Evolutionary conservation across 1,140 invertebrate species (phyloP), one percentile per base, ranked within the genome.

Genomic region (Palaemon carinicauda): DNA sequence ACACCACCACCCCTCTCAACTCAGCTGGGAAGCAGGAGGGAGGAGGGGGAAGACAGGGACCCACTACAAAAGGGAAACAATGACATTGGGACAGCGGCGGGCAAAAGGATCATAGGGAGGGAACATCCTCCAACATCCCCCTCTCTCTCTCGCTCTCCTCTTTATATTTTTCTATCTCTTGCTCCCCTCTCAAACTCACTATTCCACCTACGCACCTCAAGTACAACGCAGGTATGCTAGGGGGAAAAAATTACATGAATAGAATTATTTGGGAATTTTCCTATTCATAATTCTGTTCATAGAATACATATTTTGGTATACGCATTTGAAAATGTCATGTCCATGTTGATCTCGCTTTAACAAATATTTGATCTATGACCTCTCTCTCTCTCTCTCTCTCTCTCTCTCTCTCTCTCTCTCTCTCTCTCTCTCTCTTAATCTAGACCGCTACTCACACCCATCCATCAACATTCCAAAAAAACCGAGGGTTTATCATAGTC

Each of bases 71-170:
- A 27, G 65, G 19, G 31, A 29, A 24, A 27, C 21, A 15, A 69
- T n/a, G 65, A 27, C 21, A 29, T 27, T 24, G 65, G 14, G 24
- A 29, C 14, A 29, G 24, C 14, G 65, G 65, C 14, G 65, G 65
- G 24, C 21, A 29, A n/a, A 69, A 29, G 14, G 65, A 24, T 15
- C 21, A 29, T 21, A 10, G 65, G 31, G 5, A 24, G 21, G 65
- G 19, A 69, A 41, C 71, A 33, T 19, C 33, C 31, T 78, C 52
- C 29, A 50, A 17, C 51, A 17, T 15, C 53, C 21, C n/a, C 19
- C 75, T 54, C 75, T 29, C 51, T 29, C 51, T 54, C 75, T 78
- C 51, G 53, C 75, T 54, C 75, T 77, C 74, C n/a, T n/a, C n/a
- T n/a, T n/a, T n/a, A n/a, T n/a, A n/a, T n/a, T n/a, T n/a, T n/a